A percentile compares a stretch with the other conserved stretches of the same genome.
phyloP scores from a whole-genome alignment of 2,113 vertebrate genomes.

The Phycodurus eques region DNA sequence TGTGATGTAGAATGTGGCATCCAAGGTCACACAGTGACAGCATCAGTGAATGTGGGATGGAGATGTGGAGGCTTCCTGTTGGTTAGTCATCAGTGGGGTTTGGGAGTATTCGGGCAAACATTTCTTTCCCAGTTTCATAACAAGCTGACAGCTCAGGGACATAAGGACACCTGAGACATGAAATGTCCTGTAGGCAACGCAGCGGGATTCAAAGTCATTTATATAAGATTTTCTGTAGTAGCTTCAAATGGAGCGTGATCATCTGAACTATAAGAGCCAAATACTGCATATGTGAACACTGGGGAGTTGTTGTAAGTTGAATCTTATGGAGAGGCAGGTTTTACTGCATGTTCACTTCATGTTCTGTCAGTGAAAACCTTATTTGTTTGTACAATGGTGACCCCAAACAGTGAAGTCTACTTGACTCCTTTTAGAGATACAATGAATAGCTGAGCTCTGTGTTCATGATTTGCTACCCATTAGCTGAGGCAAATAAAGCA shows the following conservation, averaged over 20 bases:
- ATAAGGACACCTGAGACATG: constrained; percentile 19
- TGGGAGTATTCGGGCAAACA: constrained; percentile 30
- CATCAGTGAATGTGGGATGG: constrained; percentile 52
- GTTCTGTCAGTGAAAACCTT: constrained; percentile 22
- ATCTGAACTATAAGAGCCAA: constrained; percentile 14
- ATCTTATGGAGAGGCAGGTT: constrained; percentile 1
- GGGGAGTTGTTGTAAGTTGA: constrained; percentile 7
- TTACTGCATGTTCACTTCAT: constrained; percentile 2
- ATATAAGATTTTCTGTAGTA: constrained; percentile 17
- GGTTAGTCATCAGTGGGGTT: constrained; percentile 59
- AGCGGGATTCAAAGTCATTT: constrained; percentile 37
- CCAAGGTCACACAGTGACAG: constrained; percentile 63
- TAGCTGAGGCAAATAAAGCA: constrained; percentile 44
- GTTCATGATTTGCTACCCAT: constrained; percentile 34
- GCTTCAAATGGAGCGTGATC: constrained; percentile 1
- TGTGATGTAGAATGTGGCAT: constrained; percentile 40
- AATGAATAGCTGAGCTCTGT: constrained; percentile 17
- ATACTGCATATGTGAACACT: background rate
- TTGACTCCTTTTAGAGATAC: constrained; percentile 46
- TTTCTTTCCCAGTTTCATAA: constrained; percentile 35
- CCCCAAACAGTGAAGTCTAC: constrained; percentile 27
- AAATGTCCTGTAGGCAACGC: constrained; percentile 11
- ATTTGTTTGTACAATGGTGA: constrained; percentile 32
- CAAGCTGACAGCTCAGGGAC: constrained; percentile 48
- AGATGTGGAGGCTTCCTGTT: constrained; percentile 58